A percentile compares a stretch with the other conserved stretches of the same genome.
These are phyloP conservation scores for Drosophila robusta DNA, from an alignment of 2,888 invertebrate genomes.

Conservation along the genomic window DNA sequence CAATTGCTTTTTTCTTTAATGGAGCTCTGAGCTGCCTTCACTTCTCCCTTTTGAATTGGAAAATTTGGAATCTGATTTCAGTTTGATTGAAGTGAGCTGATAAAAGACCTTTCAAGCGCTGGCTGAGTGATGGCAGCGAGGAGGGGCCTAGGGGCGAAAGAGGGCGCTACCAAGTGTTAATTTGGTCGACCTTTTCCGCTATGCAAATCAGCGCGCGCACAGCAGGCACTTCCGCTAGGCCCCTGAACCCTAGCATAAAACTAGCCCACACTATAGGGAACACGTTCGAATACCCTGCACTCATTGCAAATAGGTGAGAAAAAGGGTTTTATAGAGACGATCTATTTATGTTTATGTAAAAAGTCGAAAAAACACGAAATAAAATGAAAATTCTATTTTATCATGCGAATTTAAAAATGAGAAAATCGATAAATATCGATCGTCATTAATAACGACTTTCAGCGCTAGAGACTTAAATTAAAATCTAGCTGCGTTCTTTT, in stretches of 20 bases:
- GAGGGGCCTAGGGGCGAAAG: background rate
- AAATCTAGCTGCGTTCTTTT: no score
- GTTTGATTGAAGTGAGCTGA: slow-evolving; percentile 67
- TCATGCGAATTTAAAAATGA: no score
- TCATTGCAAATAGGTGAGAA: background rate
- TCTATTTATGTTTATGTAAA: no score
- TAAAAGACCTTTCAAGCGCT: slow-evolving; percentile 36
- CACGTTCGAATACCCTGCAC: background rate
- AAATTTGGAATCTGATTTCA: slow-evolving; percentile 37
- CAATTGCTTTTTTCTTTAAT: slow-evolving; percentile 61
- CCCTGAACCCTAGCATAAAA: background rate
- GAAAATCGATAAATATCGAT: background rate
- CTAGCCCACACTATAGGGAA: slow-evolving; percentile 1
- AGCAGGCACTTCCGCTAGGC: slow-evolving; percentile 56
- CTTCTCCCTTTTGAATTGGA: slow-evolving; percentile 22
- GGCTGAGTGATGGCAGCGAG: background rate
- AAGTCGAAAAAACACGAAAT: no score
- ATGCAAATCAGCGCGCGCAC: slow-evolving; percentile 60
- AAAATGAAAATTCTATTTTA: no score
- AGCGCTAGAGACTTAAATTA: no score
- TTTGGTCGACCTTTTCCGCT: slow-evolving; percentile 53
- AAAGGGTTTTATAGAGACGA: background rate
- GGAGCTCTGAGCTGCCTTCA: background rate
- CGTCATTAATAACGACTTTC: no score
- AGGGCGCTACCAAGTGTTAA: slow-evolving; percentile 42